These are phyloP conservation scores for Panthera tigris DNA, from an alignment of 2,113 vertebrate species.

Conservation along the genomic window DNA sequence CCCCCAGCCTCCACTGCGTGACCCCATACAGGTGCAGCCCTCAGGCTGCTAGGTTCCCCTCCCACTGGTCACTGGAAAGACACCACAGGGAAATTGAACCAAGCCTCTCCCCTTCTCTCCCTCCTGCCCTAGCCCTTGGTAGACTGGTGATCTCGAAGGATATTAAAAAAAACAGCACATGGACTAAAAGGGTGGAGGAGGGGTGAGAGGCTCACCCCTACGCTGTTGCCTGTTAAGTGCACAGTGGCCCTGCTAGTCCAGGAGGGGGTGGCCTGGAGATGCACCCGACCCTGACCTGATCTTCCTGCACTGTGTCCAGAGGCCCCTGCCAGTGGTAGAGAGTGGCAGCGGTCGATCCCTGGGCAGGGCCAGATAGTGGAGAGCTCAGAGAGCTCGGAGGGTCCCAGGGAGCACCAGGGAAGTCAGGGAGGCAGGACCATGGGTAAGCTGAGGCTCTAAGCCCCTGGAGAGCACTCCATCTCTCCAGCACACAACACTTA, in stretches of 20 bases:
- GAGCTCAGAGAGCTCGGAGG: background rate
- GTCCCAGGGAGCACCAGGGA: background rate
- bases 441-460: background rate
- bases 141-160: background rate
- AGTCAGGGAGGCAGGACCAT: background rate
- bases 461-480: background rate
- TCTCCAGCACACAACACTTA: background rate
- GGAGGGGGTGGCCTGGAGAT: background rate
- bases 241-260: too few species aligned
- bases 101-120: background rate
- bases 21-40: accelerated
- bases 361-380: background rate
- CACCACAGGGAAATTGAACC: background rate
- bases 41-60: background rate
- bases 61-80: background rate
- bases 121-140: background rate
- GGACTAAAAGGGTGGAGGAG: background rate
- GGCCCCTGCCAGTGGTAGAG: background rate
- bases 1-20: accelerated
- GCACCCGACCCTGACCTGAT: background rate
- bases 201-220: background rate
- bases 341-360: background rate
- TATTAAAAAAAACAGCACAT: background rate
- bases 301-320: background rate
- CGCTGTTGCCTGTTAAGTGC: background rate